Conservation (phyloP, 2,888 invertebrate species). For the Myopa testacea region DNA sequence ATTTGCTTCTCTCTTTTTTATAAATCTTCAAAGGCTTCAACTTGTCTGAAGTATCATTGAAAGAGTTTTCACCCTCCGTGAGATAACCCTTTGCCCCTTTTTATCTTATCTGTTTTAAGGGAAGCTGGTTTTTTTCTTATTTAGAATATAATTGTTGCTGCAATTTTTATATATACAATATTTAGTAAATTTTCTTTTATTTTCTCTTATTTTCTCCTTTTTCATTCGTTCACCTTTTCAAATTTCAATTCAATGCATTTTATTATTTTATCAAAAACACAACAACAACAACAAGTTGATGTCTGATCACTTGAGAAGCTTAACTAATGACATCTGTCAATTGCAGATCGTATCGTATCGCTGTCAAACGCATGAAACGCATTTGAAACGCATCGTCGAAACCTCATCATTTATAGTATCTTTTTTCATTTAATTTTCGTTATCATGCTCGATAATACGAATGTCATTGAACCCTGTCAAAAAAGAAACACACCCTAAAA, state of each 20-base stretch:
- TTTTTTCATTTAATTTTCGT: background rate
- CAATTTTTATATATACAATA: too few species aligned
- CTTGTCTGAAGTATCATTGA: slow-evolving; percentile 9
- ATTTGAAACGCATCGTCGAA: background rate
- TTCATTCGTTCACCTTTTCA: background rate
- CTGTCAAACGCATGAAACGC: slow-evolving; percentile 6
- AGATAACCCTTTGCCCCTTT: too few species aligned
- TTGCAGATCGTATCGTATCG: background rate
- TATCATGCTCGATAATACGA: background rate
- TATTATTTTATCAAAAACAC: background rate
- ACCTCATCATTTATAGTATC: background rate
- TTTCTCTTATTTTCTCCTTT: background rate
- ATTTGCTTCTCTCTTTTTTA: background rate
- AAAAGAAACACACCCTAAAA: slow-evolving; percentile 24
- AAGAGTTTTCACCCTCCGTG: background rate
- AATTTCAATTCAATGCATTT: slow-evolving; percentile 1
- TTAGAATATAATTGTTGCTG: too few species aligned
- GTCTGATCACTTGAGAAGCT: slow-evolving; percentile 9
- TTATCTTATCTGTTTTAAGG: too few species aligned
- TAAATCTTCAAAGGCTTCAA: slow-evolving; percentile 24
- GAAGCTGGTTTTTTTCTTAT: too few species aligned
- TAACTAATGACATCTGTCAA: slow-evolving; percentile 12
- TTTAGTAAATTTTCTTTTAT: too few species aligned
- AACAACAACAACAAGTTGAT: background rate
- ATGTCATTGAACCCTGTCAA: slow-evolving; percentile 26